Base-by-base conservation (phyloP, 2,113 vertebrate species). In the Arizona elegans region DNA sequence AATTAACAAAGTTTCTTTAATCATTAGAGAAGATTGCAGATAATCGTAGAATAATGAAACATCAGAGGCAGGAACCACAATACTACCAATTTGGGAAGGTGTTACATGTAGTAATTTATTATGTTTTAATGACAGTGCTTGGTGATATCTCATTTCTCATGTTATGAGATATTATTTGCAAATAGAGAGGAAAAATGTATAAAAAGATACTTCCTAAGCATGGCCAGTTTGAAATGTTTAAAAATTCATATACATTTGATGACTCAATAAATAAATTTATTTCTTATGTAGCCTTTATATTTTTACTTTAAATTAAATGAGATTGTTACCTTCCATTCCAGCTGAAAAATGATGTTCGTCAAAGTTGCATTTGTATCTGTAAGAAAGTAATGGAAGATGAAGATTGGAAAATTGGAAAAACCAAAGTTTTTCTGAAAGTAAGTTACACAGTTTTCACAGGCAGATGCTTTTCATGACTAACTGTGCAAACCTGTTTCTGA, bases 361-460 rank as follows among this genome's bases (percentile, higher is more conserved):
- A 96, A 92, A 98, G 98, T 97, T 97, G 98, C 87, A 96, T 98
- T 94, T 95, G 94, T 94, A 99, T 99, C 26, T 97, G 98, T 1
- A 91, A 98, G 59, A 96, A 58, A 26, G 93, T 97, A 90, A 97
- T 99, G 38, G 93, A 95, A 93, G 92, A 98, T 75, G 97, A 97
- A n/a, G 98, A 98, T 95, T 99, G 99, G 99, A 99, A 99, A 97
- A 96, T 98, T 58, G 99, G 99, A 91, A 99, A 96, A 96, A 99
- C 98, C 47, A 99, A 99, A 97, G 97, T 99, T 93, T 99, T 99
- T 96, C 96, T 99, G 38, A 99, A 99, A 98, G 99, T 99, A 97
- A 98, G 97, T 96, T 90, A 75, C 88, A 94, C 86, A n/a, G 10
- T 23, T 10, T 47, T n/a, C 52, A 81, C 23, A n/a, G 9, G 54